These are phyloP conservation scores for Chondrilla cf. caribensis DNA, from an alignment of 37 sponge, comb jelly and placozoan species.

Conservation along the genomic window DNA sequence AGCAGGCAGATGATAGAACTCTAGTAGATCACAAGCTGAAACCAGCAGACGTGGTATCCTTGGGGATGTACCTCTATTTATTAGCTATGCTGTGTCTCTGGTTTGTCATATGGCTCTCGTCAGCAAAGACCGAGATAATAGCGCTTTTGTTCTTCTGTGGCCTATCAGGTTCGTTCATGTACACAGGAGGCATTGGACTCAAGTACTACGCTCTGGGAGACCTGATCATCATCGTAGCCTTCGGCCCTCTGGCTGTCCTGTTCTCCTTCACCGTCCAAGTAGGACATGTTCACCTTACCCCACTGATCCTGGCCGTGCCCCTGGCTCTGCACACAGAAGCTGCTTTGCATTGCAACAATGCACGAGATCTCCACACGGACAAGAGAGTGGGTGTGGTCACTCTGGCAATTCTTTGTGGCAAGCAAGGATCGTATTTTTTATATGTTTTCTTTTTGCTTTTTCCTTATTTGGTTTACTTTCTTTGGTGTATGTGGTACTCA, in stretches of 20 bases:
- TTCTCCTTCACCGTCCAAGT: conserved; percentile 67
- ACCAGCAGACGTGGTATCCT: conserved; percentile 50
- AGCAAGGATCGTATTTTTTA: conserved; percentile 71
- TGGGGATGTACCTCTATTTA: conserved; percentile 67
- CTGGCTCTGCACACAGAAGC: conserved; percentile 81
- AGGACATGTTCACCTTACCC: conserved; percentile 43
- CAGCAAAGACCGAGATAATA: conserved; percentile 52
- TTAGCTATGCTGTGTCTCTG: conserved; percentile 63
- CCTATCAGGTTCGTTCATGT: conserved; percentile 79
- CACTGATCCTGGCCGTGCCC: conserved; percentile 69
- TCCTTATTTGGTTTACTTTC: conserved; percentile 67
- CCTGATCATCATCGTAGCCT: conserved; percentile 67
- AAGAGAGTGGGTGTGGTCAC: conserved; percentile 49
- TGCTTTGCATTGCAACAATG: conserved; percentile 75
- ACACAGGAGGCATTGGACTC: conserved; percentile 84
- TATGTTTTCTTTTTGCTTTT: conserved; percentile 67
- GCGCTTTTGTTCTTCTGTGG: conserved; percentile 86
- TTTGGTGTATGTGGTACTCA: conserved; percentile 61
- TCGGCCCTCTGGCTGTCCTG: conserved; percentile 81
- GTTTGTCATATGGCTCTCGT: conserved; percentile 43
- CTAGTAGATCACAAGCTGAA: conserved; percentile 39
- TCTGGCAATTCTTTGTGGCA: conserved; percentile 65
- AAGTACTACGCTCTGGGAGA: conserved; percentile 86
- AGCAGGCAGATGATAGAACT: conserved; percentile 35
- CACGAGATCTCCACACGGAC: conserved; percentile 59